These are phyloP conservation scores for Siniperca scherzeri DNA, from an alignment of 2,797 vertebrate genomes.

Conservation along the genomic window DNA sequence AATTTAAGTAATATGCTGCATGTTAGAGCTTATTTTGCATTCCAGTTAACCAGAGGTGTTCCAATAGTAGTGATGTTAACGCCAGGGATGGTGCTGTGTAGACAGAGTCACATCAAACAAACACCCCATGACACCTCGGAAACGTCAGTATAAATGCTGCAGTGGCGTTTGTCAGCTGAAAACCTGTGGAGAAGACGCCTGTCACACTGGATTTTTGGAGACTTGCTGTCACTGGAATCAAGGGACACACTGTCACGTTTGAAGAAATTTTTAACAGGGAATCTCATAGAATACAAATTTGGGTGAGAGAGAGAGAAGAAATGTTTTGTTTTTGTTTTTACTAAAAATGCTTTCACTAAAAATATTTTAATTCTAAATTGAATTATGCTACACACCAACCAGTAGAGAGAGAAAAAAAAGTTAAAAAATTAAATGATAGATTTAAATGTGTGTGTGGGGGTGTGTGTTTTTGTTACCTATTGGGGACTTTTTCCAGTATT, in stretches of 20 bases:
- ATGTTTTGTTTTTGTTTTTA: neutral
- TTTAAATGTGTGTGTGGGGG: neutral
- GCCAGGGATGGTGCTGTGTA: slow-evolving; percentile 5
- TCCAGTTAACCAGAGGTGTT: neutral
- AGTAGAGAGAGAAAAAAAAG: neutral
- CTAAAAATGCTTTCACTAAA: neutral
- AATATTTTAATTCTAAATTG: neutral
- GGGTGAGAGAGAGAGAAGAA: too few species aligned
- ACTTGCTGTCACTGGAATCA: slow-evolving; percentile 37
- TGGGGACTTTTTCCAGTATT: too few species aligned
- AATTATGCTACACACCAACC: neutral
- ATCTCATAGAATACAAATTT: too few species aligned
- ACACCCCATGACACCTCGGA: slow-evolving; percentile 15
- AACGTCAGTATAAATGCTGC: slow-evolving; percentile 28
- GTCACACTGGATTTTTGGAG: slow-evolving; percentile 44
- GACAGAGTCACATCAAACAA: slow-evolving; percentile 29
- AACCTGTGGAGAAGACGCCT: slow-evolving; percentile 34
- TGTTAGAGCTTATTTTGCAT: neutral
- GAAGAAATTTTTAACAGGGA: neutral
- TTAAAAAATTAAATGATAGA: neutral
- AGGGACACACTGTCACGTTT: slow-evolving; percentile 24
- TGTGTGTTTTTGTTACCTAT: neutral
- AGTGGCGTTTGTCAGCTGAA: slow-evolving; percentile 33
- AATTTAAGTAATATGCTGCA: neutral
- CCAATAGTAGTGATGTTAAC: neutral